Base-by-base conservation (phyloP, 2,888 invertebrate species). In the Merodon equestris region DNA sequence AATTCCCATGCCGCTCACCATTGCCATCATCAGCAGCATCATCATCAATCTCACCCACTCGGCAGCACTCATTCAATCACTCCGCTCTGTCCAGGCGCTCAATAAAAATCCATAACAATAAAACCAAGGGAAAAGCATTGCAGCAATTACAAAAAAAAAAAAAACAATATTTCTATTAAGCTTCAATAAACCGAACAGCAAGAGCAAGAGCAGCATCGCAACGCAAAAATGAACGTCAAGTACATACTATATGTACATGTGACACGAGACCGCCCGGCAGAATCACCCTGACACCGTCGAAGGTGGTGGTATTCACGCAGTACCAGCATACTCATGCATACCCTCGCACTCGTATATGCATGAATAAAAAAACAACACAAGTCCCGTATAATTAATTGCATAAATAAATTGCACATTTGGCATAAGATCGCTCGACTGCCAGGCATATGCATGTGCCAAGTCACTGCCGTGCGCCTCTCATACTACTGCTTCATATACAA, bases 261-360 rank as follows among this genome's bases (percentile, higher is more conserved):
- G 60, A 75, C 74, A 81, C 81, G 75, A 75, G 81, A 81, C 81
- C 81, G 68, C 68, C 27, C 81, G 81, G 81, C 81, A 27, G 71
- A 81, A 50, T 75, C 47, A 40, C 81, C 81, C 64, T 75, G 81
- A 81, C 81, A 81, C 75, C 75, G 66, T 67, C 75, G 81, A 81
- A 81, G 81, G 81, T 81, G 79, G 64, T 63, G 27, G 63, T 68
- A 53, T 48, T 48, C 57, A 44, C 45, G 54, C 56, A 64, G 15
- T 36, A 36, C 36, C 5, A 36, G 10, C 5, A n/a, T 36, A 36
- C 7, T 9, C 36, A 7, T 36, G 36, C 40, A 10, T 14, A 1
- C 38, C 34, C n/a, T 19, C 38, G 12, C 18, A 3, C 4, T 17
- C 47, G 15, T 34, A 17, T 18, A 40, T 44, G 56, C 48, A 61